Conservation (phyloP, 2,797 vertebrate species). For the Prunella strophiata region DNA sequence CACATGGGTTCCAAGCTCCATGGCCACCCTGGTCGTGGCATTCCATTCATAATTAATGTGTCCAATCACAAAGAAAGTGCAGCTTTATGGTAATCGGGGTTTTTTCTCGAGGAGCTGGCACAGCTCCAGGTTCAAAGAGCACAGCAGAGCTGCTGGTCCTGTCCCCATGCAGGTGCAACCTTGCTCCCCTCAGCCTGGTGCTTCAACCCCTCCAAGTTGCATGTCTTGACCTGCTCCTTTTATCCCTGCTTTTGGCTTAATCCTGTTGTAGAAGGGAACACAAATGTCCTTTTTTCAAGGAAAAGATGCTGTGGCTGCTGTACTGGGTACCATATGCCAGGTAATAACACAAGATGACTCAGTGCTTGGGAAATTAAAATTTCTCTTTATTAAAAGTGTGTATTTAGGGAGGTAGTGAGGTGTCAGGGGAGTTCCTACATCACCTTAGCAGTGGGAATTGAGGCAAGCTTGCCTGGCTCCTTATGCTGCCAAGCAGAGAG, state of each 20-base stretch:
- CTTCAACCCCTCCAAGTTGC: background rate
- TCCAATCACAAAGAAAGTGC: background rate
- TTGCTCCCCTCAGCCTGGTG: background rate
- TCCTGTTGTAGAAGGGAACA: background rate
- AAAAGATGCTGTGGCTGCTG: background rate
- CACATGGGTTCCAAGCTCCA: background rate
- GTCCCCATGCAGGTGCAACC: background rate
- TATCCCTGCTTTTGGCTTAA: background rate
- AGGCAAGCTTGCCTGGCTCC: background rate
- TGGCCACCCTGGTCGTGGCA: fast-evolving
- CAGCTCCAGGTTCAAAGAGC: background rate
- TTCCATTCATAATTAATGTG: background rate
- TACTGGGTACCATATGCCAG: background rate
- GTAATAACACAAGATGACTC: background rate
- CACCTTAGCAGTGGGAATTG: background rate
- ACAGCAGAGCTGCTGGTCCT: background rate
- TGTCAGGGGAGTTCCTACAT: background rate
- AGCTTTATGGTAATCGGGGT: fast-evolving
- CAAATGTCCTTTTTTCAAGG: background rate
- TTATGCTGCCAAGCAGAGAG: background rate
- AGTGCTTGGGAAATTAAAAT: background rate
- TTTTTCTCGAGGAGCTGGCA: background rate
- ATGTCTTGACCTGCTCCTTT: background rate
- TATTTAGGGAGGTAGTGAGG: background rate
- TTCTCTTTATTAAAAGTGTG: background rate